Percentiles rank a stretch among this genome's conserved stretches.
These are phyloP conservation scores for Premnoplex brunnescens DNA, from an alignment of 2,797 vertebrate species.

Conservation along the genomic window DNA sequence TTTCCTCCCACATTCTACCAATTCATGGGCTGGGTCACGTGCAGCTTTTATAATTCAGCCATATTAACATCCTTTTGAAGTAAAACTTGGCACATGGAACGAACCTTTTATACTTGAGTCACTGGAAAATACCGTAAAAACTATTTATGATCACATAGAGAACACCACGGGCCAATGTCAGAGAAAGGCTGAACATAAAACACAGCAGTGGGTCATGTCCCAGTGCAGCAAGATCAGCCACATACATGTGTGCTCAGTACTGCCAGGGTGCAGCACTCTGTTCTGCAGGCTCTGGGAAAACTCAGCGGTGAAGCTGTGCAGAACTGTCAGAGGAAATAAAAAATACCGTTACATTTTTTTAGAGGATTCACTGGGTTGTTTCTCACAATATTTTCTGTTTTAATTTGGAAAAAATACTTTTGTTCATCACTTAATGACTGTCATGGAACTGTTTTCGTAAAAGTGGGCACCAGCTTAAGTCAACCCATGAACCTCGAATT, in stretches of 20 bases:
- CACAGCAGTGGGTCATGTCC: not conserved
- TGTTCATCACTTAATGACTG: not conserved
- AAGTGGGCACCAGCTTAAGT: not conserved
- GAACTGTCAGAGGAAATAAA: not conserved
- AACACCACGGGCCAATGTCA: not conserved
- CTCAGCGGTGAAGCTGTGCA: not conserved
- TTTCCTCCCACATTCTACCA: not conserved
- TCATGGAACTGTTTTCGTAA: not conserved
- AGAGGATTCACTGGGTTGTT: not conserved
- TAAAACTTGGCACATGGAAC: not conserved
- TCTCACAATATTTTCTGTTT: not conserved
- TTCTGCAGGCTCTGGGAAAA: conserved; percentile 1
- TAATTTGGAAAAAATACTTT: not conserved
- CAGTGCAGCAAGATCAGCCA: not conserved
- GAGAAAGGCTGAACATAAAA: not conserved
- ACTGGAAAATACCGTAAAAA: conserved; percentile 18
- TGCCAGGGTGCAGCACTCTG: not conserved
- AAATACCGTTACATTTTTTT: not conserved
- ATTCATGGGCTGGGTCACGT: not conserved
- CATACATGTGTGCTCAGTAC: not conserved
- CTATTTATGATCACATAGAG: not conserved
- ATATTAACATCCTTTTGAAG: conserved; percentile 1
- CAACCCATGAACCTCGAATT: not conserved
- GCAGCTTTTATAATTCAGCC: not conserved
- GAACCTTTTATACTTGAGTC: not conserved